phyloP scores from a whole-genome alignment of 2,113 vertebrate species.

The Lampris megalopsis region DNA sequence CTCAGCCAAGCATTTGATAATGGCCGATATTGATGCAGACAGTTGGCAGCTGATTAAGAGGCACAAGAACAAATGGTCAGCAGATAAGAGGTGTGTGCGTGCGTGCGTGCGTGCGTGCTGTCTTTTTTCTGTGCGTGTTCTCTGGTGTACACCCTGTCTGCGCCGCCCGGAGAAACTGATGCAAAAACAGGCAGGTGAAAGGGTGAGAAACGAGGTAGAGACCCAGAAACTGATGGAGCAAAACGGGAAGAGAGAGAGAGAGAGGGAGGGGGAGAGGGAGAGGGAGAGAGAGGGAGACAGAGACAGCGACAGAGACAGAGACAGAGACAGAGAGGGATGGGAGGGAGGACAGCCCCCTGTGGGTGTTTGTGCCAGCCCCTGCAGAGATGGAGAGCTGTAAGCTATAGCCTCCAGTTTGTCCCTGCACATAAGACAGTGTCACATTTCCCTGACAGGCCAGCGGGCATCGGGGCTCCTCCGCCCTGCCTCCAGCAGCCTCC shows the following conservation, averaged over 20 bases:
- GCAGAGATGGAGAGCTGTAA: slow-evolving; percentile 69
- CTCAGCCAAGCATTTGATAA: slow-evolving; percentile 43
- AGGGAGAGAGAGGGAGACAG: slow-evolving; percentile 45
- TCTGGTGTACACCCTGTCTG: slow-evolving; percentile 15
- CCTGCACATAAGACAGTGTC: slow-evolving; percentile 65
- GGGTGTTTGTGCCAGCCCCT: slow-evolving; percentile 61
- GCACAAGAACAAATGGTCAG: slow-evolving; percentile 32
- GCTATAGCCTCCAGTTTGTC: slow-evolving; percentile 64
- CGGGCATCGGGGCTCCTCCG: slow-evolving; percentile 58
- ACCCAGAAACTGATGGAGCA: neutral
- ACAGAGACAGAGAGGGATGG: slow-evolving; percentile 60
- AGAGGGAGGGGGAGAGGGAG: neutral
- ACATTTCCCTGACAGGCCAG: slow-evolving; percentile 79
- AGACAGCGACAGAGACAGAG: slow-evolving; percentile 37
- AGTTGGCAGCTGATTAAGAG: slow-evolving; percentile 33
- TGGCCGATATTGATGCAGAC: slow-evolving; percentile 56
- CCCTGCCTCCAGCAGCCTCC: slow-evolving; percentile 55
- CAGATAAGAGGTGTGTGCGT: slow-evolving; percentile 25
- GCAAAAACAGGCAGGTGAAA: slow-evolving; percentile 27
- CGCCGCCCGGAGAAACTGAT: slow-evolving; percentile 27
- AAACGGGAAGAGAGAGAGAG: neutral
- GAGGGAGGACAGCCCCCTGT: slow-evolving; percentile 55
- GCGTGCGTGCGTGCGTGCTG: slow-evolving; percentile 3
- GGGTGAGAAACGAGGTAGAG: neutral
- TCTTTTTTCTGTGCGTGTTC: neutral